A percentile compares a stretch with the other conserved stretches of the same genome.
These are phyloP conservation scores for Paragorgia papillata DNA, from an alignment of 92 coral and sea anemone species.

Conservation along the genomic window DNA sequence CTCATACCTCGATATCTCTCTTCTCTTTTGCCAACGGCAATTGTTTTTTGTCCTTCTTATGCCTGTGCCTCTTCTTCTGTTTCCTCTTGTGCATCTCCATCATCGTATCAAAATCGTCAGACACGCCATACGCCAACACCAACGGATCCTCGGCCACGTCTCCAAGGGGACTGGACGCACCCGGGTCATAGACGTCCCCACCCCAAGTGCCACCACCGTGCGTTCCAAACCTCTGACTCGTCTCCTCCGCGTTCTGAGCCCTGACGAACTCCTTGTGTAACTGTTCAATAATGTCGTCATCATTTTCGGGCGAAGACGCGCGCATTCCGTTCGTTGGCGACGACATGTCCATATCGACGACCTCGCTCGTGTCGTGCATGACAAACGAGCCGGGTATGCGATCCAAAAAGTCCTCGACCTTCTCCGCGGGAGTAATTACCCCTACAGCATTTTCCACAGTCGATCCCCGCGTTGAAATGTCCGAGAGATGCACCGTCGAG, in stretches of 20 bases:
- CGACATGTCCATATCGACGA: slow-evolving; percentile 90
- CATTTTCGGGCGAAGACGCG: slow-evolving; percentile 8
- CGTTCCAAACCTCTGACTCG: neutral
- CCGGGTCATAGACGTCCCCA: neutral
- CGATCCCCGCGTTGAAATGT: slow-evolving; percentile 16
- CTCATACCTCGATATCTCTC: slow-evolving; percentile 51
- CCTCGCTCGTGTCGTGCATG: neutral
- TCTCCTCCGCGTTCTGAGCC: slow-evolving; percentile 48
- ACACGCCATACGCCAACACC: slow-evolving; percentile 14
- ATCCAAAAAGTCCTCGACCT: slow-evolving; percentile 31
- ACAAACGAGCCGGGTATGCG: slow-evolving; percentile 16
- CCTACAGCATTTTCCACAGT: slow-evolving; percentile 27
- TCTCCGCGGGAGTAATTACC: slow-evolving; percentile 21
- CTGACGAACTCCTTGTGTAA: slow-evolving; percentile 92
- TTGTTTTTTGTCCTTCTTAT: slow-evolving; percentile 14
- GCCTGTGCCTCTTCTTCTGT: slow-evolving; percentile 4
- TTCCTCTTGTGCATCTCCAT: slow-evolving; percentile 33
- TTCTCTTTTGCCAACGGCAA: slow-evolving; percentile 40
- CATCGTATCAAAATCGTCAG: slow-evolving; percentile 11
- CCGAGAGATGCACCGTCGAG: slow-evolving; percentile 27
- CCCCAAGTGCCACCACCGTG: neutral
- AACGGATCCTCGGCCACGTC: slow-evolving; percentile 40
- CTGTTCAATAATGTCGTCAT: slow-evolving; percentile 85
- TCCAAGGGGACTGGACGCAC: slow-evolving; percentile 1
- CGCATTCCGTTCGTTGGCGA: slow-evolving; percentile 56